Base-by-base conservation (phyloP, 2,888 invertebrate species). In the Andrena chrysosceles region DNA sequence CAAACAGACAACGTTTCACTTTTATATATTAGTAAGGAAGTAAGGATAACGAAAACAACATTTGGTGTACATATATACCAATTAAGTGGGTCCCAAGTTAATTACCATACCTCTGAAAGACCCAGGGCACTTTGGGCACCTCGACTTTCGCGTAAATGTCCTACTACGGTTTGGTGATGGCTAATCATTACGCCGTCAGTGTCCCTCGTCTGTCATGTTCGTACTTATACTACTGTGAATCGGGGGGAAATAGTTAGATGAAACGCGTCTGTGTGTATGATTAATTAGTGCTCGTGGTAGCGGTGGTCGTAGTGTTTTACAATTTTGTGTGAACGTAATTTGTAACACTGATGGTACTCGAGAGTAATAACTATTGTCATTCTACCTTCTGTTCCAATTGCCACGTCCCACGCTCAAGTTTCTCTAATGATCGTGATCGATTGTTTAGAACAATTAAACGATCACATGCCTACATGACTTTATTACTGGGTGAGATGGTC, bases 211-310 rank as follows among this genome's bases (percentile, higher is more conserved):
- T 23, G 56, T 64, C 60, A 42, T 20, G 42, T 2, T 64, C 64
- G 42, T 64, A 42, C 42, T n/a, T 31, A 26, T 42, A 48, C 64
- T 42, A 64, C 64, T 64, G 42, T 16, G 42, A 42, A 64, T 2
- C 23, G 8, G 8, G 4, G 23, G 56, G 0, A 23, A 56, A 23
- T 1, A 1, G 10, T 10, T 26, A 13, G 26, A 26, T 52, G 52
- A 8, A 56, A 26, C 26, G 56, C 4, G 56, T 26, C 23, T 20
- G 26, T 26, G 0, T 4, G 10, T 56, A 26, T 56, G 4, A 56
- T 56, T 23, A 56, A 56, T 56, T 56, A 56, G 4, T 26, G 26
- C 56, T 56, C 56, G 4, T 10, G 13, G 2, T 56, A 26, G 0
- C 13, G 26, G 23, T 23, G 56, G 26, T 26, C 26, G 26, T 13